These are phyloP conservation scores for Melanotus villosus DNA, from an alignment of 2,888 invertebrate genomes.

Conservation along the genomic window DNA sequence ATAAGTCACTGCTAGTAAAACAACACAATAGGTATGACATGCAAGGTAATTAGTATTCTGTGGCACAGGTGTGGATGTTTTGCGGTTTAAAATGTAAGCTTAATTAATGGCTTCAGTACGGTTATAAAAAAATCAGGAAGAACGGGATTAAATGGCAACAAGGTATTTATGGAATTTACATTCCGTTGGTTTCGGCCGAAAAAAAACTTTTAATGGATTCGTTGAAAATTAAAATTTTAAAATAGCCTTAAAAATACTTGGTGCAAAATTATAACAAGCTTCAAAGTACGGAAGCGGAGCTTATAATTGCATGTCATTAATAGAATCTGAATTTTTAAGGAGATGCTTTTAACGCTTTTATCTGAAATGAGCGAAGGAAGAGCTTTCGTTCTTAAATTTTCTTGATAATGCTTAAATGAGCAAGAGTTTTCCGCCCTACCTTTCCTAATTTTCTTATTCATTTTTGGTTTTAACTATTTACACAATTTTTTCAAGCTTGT, in stretches of 20 bases:
- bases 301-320: conserved; percentile 6
- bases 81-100: background rate
- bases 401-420: background rate
- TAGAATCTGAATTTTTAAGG: background rate
- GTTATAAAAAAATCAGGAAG: no score
- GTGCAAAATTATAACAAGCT: background rate
- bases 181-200: no score
- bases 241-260: background rate
- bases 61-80: background rate
- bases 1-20: background rate
- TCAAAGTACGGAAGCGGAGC: background rate
- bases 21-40: background rate
- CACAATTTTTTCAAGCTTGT: no score
- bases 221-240: no score
- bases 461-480: no score
- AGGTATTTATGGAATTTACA: background rate
- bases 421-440: background rate
- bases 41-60: background rate
- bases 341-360: background rate
- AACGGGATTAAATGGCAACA: background rate
- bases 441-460: no score
- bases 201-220: no score
- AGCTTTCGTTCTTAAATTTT: background rate
- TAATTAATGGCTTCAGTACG: background rate
- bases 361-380: background rate